Percentiles rank a stretch among this genome's conserved stretches.
phyloP scores from a whole-genome alignment of 2,797 vertebrate genomes.

The Sebastes matsubarae region DNA sequence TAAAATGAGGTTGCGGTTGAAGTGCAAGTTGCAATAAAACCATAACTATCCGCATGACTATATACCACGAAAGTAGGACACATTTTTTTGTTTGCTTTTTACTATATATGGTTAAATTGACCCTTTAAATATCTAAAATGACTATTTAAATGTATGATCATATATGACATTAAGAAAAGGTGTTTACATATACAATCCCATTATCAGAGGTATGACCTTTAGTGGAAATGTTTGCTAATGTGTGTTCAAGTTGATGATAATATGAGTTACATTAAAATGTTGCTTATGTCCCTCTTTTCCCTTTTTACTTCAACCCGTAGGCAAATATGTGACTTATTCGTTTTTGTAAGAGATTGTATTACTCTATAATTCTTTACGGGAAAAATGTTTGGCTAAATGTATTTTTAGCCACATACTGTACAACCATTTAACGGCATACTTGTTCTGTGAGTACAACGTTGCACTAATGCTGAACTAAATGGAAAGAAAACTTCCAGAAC shows the following conservation, averaged over 20 bases:
- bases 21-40: background rate
- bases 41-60: background rate
- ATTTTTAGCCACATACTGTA: background rate
- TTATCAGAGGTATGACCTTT: background rate
- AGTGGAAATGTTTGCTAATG: slow-evolving; percentile 12
- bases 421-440: background rate
- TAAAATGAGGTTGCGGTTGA: background rate
- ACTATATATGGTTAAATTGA: background rate
- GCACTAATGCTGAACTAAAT: background rate
- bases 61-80: background rate
- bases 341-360: slow-evolving; percentile 73
- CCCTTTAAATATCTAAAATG: background rate
- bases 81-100: background rate
- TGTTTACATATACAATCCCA: background rate
- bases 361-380: slow-evolving; percentile 38
- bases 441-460: background rate
- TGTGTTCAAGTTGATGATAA: slow-evolving; percentile 25
- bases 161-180: slow-evolving; percentile 2
- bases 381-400: background rate
- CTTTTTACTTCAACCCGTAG: slow-evolving; percentile 23
- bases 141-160: background rate
- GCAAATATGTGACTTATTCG: slow-evolving; percentile 36
- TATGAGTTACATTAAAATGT: slow-evolving; percentile 27
- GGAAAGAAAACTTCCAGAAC: background rate
- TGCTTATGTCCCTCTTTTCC: slow-evolving; percentile 25